Evolutionary conservation across 1,140 invertebrate species (phyloP).

Genomic region (Hydropsyche tenuis): DNA sequence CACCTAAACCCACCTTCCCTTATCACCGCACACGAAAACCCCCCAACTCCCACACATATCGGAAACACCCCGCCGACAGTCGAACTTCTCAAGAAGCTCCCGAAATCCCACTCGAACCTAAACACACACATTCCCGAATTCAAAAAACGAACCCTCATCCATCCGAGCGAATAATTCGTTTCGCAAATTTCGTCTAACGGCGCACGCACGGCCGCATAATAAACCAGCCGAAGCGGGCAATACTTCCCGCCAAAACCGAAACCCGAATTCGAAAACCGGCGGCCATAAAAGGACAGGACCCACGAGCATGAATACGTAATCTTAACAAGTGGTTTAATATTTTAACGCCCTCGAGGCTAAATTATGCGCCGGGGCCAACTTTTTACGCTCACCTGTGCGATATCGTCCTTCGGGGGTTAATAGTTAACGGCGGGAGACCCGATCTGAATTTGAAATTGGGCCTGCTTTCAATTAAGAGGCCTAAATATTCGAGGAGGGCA

Average conservation of each 20-base stretch:
- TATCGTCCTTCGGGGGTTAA: slow-evolving; percentile 20
- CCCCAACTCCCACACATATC: too few relatives aligned
- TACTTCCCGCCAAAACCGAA: neutral
- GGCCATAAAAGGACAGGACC: slow-evolving; percentile 29
- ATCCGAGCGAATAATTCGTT: too few relatives aligned
- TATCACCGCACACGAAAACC: too few relatives aligned
- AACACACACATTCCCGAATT: too few relatives aligned
- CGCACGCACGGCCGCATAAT: slow-evolving; percentile 2
- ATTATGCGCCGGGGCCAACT: slow-evolving; percentile 36
- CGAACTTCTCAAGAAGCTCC: too few relatives aligned
- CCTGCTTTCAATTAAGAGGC: slow-evolving; percentile 38
- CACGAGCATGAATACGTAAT: slow-evolving; percentile 32
- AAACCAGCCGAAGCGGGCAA: neutral
- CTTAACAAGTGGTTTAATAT: slow-evolving; percentile 40
- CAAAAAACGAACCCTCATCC: too few relatives aligned
- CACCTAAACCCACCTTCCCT: too few relatives aligned
- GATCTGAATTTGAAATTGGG: slow-evolving; percentile 36
- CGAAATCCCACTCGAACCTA: too few relatives aligned
- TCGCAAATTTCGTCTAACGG: too few relatives aligned
- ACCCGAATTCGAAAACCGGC: neutral
- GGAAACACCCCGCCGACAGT: too few relatives aligned
- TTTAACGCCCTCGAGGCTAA: slow-evolving; percentile 34
- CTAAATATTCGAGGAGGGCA: slow-evolving; percentile 40
- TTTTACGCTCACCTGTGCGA: slow-evolving; percentile 26
- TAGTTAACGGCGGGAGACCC: slow-evolving; percentile 20